These are phyloP conservation scores for Leucoraja erinaceus DNA, from an alignment of 2,113 vertebrate species.

Conservation along the genomic window DNA sequence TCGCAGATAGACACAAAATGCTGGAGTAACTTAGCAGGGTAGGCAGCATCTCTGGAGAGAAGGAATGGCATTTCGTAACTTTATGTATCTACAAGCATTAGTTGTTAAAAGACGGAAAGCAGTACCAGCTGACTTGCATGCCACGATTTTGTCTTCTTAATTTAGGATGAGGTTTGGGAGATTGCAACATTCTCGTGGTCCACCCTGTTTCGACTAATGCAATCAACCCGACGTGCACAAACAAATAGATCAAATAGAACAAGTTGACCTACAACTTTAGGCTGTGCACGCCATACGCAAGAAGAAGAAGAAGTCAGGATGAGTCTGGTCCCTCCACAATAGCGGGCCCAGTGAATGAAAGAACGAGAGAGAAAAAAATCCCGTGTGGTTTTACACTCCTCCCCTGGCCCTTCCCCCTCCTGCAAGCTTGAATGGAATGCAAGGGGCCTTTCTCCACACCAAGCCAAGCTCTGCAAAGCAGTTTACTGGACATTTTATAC, in stretches of 20 bases:
- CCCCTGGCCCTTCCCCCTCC: conserved; percentile 10
- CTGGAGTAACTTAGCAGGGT: too few species aligned
- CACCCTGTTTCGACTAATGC: too few species aligned
- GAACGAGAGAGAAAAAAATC: conserved; percentile 48
- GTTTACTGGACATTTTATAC: neutral
- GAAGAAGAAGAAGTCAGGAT: conserved; percentile 46
- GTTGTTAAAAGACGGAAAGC: neutral
- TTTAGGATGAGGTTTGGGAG: conserved; percentile 45
- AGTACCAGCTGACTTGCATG: neutral
- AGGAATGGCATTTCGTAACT: neutral
- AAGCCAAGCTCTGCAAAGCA: conserved; percentile 17
- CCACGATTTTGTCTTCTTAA: conserved; percentile 47
- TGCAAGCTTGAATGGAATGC: conserved; percentile 34
- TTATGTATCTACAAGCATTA: neutral
- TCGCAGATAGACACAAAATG: too few species aligned
- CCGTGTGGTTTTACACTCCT: conserved; percentile 9
- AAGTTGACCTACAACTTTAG: too few species aligned
- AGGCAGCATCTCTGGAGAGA: too few species aligned
- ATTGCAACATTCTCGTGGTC: too few species aligned
- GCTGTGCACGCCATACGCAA: too few species aligned
- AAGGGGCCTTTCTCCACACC: conserved; percentile 25
- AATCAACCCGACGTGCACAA: too few species aligned
- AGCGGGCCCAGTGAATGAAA: conserved; percentile 65
- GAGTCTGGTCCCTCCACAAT: conserved; percentile 66
- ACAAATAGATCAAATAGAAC: too few species aligned